phyloP scores from a whole-genome alignment of 2,113 vertebrate species.

The Erpornis zantholeuca region DNA sequence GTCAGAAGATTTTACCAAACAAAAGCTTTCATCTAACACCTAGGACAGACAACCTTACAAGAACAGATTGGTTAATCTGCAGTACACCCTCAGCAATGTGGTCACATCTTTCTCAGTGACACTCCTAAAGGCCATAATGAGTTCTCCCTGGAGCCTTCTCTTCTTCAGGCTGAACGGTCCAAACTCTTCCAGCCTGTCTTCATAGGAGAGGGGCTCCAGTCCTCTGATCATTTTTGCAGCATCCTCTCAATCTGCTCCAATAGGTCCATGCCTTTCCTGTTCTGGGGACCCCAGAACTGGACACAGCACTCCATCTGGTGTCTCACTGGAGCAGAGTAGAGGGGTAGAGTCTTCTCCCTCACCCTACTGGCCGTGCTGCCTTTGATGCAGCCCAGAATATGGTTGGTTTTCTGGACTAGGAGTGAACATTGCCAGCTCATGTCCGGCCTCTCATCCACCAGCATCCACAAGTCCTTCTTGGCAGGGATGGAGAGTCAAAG shows the following conservation, averaged over 20 bases:
- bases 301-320: neutral
- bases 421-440: accelerated
- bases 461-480: neutral
- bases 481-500: neutral
- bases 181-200: neutral
- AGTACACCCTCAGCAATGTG: neutral
- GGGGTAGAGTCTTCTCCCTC: neutral
- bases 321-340: neutral
- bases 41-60: neutral
- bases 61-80: neutral
- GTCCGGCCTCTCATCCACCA: neutral
- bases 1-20: neutral
- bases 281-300: no score
- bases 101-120: neutral
- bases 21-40: neutral
- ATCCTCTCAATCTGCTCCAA: neutral
- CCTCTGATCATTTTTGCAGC: neutral
- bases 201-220: neutral
- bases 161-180: neutral
- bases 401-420: accelerated
- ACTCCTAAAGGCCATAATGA: neutral
- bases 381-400: neutral
- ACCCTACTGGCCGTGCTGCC: accelerated
- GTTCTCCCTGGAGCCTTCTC: neutral
- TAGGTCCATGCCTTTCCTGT: neutral